Base-by-base conservation (phyloP, 2,113 vertebrate species). In the Xiphias gladius region DNA sequence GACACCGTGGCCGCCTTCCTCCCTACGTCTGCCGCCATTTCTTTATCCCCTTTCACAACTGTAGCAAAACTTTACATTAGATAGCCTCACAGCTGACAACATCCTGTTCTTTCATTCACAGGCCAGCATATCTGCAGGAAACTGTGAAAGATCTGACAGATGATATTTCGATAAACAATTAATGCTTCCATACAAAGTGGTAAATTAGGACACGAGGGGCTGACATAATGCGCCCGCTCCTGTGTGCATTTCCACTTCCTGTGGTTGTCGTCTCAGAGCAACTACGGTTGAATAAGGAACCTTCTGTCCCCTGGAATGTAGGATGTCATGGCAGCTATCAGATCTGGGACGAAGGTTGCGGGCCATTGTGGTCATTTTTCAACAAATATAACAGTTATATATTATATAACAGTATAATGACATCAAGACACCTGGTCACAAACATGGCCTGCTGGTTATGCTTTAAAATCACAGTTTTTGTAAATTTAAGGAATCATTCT, bases 41-140 rank as follows among this genome's bases (percentile, higher is more conserved):
- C 35, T 76, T 59, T 10, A 46, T 2, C 3, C 12, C 50, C 41
- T 74, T 73, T 76, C 43, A 74, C n/a, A 30, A 55, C 39, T 64
- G 37, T 12, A 58, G 46, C 39, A 71, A 70, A 65, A 67, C 58
- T 26, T 66, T 11, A 39, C 57, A 66, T 87, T 61, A 58, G 37
- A 75, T 70, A 79, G 8, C n/a, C 0, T 12, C 43, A 37, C 52
- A 46, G 63, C 32, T 39, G 41, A 78, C 62, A 68, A 81, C 89
- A 88, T 91, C 91, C 83, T 86, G 86, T 74, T 20, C 78, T 77
- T 78, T 88, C 65, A 80, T 76, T 70, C 32, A 68, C 26, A 43
- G n/a, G 71, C 63, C 75, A 32, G 50, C 73, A 28, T 81, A 76
- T 82, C 82, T 81, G 61, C 87, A 88, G 89, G 90, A 94, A 91